Evolutionary conservation across 1,140 invertebrate genomes (phyloP), one percentile per base, ranked within the genome.

Genomic region (Proctacanthus coquilletti): DNA sequence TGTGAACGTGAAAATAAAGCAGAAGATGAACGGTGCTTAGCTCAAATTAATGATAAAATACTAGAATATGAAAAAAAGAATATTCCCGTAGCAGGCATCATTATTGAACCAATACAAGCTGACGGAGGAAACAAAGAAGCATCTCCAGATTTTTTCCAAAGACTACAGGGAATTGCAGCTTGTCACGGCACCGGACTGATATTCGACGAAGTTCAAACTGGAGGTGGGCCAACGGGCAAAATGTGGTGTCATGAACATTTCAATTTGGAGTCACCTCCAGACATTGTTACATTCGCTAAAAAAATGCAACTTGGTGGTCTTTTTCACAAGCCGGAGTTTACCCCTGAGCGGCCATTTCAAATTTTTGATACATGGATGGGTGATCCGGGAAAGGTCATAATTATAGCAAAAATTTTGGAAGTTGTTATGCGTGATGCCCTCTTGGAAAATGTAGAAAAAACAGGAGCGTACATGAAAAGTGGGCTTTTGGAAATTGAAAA

Each of bases 281-380:
- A 98, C 61, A 63, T 97, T 29, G 88, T 98, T 1, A 93, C 89
- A 0, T 99, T 98, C 60, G 94, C 88, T 47, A 99, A 98, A 65
- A 98, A 98, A 64, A 87, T 97, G 84, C 75, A 93, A 44, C 74
- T 89, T 4, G 95, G 94, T 14, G 95, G 95, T 14, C 97, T 87
- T 58, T 99, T 84, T 63, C 84, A 83, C 53, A 74, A 70, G 35
- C 61, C 71, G 9, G 75, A 87, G 41, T 70, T 46, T 52, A 80
- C 78, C 44, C 77, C 83, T 6, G 69, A 73, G 29, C 74, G 89
- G 52, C 64, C 83, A 1, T 96, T 91, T 54, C 67, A 94, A 39
- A 84, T 99, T 36, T 98, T 96, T 62, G 99, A 98, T 60, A 99
- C 96, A 1, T 98, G 95, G 96, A 84, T 98, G 75, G 96, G 96